These are phyloP conservation scores for Chrysotoxum bicinctum DNA, from an alignment of 2,888 invertebrate genomes.

Conservation along the genomic window DNA sequence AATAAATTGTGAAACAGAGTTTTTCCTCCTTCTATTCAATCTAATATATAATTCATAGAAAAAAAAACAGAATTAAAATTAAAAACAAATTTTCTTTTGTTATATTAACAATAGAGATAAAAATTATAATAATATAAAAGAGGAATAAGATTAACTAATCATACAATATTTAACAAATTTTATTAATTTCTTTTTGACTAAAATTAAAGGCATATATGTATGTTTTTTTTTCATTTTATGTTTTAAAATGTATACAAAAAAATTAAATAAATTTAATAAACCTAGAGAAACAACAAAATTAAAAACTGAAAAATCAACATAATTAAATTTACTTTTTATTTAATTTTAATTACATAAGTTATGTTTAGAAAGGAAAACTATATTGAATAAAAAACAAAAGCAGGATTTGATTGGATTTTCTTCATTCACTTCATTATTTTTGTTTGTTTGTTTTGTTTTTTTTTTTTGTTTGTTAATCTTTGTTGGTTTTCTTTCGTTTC, in stretches of 20 bases:
- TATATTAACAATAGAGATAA: conserved; percentile 18
- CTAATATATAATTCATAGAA: conserved; percentile 5
- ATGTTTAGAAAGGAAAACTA: neutral
- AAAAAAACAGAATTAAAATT: neutral
- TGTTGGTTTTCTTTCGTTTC: conserved; percentile 61
- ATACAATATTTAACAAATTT: conserved; percentile 59
- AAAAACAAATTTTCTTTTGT: neutral
- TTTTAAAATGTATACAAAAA: conserved; percentile 1
- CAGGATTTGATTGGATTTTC: conserved; percentile 69
- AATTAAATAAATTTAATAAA: conserved; percentile 4
- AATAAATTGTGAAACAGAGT: conserved; percentile 29
- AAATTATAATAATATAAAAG: conserved; percentile 16
- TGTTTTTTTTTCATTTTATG: neutral
- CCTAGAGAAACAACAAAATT: conserved; percentile 40
- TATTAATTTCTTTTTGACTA: conserved; percentile 26
- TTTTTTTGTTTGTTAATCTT: conserved; percentile 51
- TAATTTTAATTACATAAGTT: conserved; percentile 8
- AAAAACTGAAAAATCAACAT: conserved; percentile 22
- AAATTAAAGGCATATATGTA: conserved; percentile 30
- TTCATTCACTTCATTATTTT: conserved; percentile 43
- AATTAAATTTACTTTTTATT: conserved; percentile 3
- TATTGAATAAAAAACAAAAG: conserved; percentile 51
- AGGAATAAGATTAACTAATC: conserved; percentile 46
- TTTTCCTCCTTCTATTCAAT: neutral
- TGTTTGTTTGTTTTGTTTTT: conserved; percentile 49